Conservation (phyloP, 2,888 invertebrate species). For the Seira sanloemensis region DNA sequence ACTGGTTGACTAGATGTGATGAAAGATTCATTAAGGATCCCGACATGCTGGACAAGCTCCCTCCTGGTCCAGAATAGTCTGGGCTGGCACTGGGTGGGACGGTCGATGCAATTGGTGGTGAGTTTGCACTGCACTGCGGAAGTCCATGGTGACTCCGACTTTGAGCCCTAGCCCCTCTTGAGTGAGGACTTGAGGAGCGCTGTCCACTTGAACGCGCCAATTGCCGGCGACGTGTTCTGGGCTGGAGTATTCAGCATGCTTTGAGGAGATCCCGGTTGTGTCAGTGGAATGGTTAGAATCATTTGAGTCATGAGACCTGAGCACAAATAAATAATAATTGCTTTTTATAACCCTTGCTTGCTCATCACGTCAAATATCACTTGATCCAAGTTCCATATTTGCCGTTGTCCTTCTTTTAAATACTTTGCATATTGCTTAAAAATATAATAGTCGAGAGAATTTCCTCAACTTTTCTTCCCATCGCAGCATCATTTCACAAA, state of each 20-base stretch:
- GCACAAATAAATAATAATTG: conserved; percentile 62
- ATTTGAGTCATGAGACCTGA: conserved; percentile 96
- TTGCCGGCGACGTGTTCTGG: conserved; percentile 57
- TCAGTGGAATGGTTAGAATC: conserved; percentile 94
- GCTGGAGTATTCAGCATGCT: conserved; percentile 50
- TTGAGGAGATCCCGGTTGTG: conserved; percentile 75
- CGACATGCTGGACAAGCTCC: conserved; percentile 18
- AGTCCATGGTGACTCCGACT: conserved; percentile 55
- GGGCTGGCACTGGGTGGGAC: conserved; percentile 66
- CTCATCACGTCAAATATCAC: no score
- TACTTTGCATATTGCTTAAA: no score
- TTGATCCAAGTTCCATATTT: no score
- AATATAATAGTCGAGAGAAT: no score
- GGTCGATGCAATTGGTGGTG: conserved; percentile 68
- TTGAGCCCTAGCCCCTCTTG: conserved; percentile 35
- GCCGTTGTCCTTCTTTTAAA: no score
- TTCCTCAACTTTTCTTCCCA: no score
- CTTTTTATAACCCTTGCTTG: no score
- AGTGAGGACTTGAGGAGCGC: conserved; percentile 53
- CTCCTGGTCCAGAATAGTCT: conserved; percentile 61
- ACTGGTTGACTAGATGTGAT: conserved; percentile 69
- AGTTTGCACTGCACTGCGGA: conserved; percentile 53
- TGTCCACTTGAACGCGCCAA: conserved; percentile 50
- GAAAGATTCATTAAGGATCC: conserved; percentile 65
- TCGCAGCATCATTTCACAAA: no score